phyloP scores from a whole-genome alignment of 2,888 invertebrate species.

The Tenthredo amoena region DNA sequence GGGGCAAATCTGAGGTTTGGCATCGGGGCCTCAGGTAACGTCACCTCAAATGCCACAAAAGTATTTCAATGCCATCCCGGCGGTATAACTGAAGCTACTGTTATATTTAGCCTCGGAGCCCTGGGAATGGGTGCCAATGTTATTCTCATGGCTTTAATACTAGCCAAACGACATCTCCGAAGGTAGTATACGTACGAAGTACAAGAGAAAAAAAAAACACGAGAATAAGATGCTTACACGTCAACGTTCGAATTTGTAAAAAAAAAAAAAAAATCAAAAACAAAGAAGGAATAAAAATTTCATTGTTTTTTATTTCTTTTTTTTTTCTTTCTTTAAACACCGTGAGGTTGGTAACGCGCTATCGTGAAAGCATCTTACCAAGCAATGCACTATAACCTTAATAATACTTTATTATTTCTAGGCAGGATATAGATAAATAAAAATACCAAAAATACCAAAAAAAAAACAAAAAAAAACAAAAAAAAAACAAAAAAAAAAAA shows the following conservation, averaged over 20 bases:
- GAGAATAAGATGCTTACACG: slow-evolving; percentile 25
- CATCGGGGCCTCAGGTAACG: slow-evolving; percentile 85
- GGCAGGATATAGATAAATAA: slow-evolving; percentile 36
- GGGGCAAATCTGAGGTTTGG: slow-evolving; percentile 87
- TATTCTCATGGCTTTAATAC: slow-evolving; percentile 89
- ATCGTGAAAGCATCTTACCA: slow-evolving; percentile 15
- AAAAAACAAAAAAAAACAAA: slow-evolving; percentile 38
- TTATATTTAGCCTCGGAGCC: slow-evolving; percentile 87
- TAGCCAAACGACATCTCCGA: slow-evolving; percentile 88
- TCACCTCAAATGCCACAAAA: slow-evolving; percentile 84
- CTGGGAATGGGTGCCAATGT: slow-evolving; percentile 91
- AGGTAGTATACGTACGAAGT: slow-evolving; percentile 79
- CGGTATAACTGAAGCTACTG: slow-evolving; percentile 88
- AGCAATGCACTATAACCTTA: slow-evolving; percentile 26
- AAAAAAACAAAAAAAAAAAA: slow-evolving; percentile 22
- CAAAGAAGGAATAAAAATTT: neutral
- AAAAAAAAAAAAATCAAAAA: neutral
- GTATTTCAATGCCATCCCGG: slow-evolving; percentile 90
- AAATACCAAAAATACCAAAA: neutral
- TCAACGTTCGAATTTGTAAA: neutral
- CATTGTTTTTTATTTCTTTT: neutral
- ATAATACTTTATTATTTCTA: slow-evolving; percentile 52
- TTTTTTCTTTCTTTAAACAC: neutral
- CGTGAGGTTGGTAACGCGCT: neutral
- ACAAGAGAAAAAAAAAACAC: neutral